Evolutionary conservation across 2,797 vertebrate species (phyloP).

Genomic region (Falco biarmicus): DNA sequence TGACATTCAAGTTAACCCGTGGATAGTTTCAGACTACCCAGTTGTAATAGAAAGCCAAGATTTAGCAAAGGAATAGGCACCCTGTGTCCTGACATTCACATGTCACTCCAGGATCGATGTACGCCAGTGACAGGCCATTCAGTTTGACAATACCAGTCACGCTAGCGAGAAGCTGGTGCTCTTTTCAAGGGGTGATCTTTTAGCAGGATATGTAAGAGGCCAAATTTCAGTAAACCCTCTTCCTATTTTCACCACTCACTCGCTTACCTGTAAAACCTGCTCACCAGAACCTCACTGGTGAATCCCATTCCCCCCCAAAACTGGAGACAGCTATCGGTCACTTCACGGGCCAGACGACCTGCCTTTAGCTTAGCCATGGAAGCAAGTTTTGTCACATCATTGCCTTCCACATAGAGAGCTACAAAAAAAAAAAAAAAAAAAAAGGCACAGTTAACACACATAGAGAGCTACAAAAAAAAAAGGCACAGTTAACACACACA

Average conservation of each 20-base stretch:
- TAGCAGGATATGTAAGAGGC: neutral
- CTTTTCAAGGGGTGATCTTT: neutral
- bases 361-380: conserved; percentile 92
- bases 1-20: neutral
- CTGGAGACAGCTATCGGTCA: conserved; percentile 88
- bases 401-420: conserved; percentile 87
- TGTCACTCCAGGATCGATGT: neutral
- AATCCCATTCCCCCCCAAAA: conserved; percentile 94
- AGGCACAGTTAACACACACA: neutral
- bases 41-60: neutral
- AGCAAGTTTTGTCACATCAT: conserved; percentile 87
- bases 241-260: neutral
- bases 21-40: neutral
- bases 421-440: neutral
- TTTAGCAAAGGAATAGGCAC: neutral
- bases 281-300: conserved; percentile 87
- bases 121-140: neutral
- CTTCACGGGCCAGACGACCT: conserved; percentile 82
- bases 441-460: neutral
- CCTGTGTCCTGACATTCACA: rapidly evolving
- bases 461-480: no score
- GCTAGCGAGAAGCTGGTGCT: neutral
- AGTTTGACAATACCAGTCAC: neutral
- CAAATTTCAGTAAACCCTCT: neutral
- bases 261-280: conserved; percentile 88